phyloP scores from a whole-genome alignment of 1,140 invertebrate species.

The Holotrichia oblita region DNA sequence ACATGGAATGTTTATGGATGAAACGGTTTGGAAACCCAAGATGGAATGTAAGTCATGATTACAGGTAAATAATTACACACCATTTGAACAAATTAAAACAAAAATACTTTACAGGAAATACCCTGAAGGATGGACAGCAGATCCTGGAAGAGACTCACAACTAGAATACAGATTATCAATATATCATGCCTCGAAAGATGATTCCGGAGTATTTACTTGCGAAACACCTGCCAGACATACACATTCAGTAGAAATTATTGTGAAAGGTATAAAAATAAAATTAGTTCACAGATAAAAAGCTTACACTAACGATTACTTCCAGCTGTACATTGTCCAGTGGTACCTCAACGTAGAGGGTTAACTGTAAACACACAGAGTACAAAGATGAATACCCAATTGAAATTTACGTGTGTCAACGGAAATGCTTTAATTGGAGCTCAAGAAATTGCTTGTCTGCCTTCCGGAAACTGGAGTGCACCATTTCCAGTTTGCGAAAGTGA shows the following conservation, averaged over 20 bases:
- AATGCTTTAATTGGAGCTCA: conserved; percentile 80
- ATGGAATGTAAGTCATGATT: conserved; percentile 80
- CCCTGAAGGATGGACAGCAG: conserved; percentile 83
- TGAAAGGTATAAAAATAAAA: conserved; percentile 68
- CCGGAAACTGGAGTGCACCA: conserved; percentile 84
- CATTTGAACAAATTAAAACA: conserved; percentile 12
- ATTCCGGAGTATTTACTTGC: conserved; percentile 83
- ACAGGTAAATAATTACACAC: conserved; percentile 62
- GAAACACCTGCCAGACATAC: conserved; percentile 81
- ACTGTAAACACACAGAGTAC: conserved; percentile 75
- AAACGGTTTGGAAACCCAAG: conserved; percentile 83
- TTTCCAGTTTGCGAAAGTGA: conserved; percentile 84
- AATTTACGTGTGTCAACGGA: conserved; percentile 83
- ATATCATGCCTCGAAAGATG: conserved; percentile 78
- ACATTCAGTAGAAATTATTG: conserved; percentile 81
- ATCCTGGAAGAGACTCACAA: conserved; percentile 78
- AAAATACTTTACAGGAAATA: conserved; percentile 68
- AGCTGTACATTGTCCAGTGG: conserved; percentile 79
- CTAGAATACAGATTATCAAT: conserved; percentile 86
- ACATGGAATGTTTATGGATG: conserved; percentile 90
- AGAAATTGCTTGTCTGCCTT: conserved; percentile 77
- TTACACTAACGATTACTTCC: conserved; percentile 34
- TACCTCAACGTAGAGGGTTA: conserved; percentile 74
- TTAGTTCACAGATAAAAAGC: not conserved
- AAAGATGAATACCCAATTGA: conserved; percentile 76